Percentiles rank a stretch among this genome's conserved stretches.
These are phyloP conservation scores for Darevskia mixta DNA, from an alignment of 2,797 vertebrate species.

Conservation along the genomic window DNA sequence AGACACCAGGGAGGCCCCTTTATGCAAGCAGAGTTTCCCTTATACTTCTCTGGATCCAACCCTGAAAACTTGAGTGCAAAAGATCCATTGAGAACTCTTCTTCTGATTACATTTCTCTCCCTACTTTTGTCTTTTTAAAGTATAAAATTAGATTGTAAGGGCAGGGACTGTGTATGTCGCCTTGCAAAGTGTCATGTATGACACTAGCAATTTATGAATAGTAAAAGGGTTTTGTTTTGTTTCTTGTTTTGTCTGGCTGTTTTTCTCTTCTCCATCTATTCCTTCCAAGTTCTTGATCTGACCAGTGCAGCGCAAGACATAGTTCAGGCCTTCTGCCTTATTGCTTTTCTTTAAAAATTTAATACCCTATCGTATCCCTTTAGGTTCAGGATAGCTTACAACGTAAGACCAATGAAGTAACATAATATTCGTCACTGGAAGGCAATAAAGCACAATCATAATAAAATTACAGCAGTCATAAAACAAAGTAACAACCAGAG, in stretches of 20 bases:
- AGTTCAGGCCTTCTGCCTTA: not conserved
- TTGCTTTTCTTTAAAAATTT: slow-evolving; percentile 15
- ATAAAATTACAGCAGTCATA: slow-evolving; percentile 30
- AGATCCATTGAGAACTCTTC: not conserved
- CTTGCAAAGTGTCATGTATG: not conserved
- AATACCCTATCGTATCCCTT: not conserved
- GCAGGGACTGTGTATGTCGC: not conserved
- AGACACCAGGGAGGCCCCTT: not conserved
- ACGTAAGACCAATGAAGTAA: slow-evolving; percentile 15
- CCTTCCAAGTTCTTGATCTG: not conserved
- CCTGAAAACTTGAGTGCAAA: not conserved
- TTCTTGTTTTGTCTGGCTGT: not conserved
- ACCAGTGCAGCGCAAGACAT: not conserved
- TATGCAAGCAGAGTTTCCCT: not conserved
- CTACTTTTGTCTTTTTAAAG: not conserved
- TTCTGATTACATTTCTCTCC: not conserved
- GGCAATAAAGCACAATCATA: slow-evolving; percentile 16
- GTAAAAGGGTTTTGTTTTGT: too few species aligned
- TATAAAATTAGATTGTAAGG: not conserved
- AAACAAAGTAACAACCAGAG: slow-evolving; percentile 8
- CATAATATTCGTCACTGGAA: slow-evolving; percentile 2
- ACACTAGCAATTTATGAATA: not conserved
- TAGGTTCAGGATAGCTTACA: slow-evolving; percentile 9
- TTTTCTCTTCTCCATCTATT: not conserved
- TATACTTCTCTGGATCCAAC: not conserved